Evolutionary conservation across 2,113 vertebrate species (phyloP).

Genomic region (Chaetodon auriga): DNA sequence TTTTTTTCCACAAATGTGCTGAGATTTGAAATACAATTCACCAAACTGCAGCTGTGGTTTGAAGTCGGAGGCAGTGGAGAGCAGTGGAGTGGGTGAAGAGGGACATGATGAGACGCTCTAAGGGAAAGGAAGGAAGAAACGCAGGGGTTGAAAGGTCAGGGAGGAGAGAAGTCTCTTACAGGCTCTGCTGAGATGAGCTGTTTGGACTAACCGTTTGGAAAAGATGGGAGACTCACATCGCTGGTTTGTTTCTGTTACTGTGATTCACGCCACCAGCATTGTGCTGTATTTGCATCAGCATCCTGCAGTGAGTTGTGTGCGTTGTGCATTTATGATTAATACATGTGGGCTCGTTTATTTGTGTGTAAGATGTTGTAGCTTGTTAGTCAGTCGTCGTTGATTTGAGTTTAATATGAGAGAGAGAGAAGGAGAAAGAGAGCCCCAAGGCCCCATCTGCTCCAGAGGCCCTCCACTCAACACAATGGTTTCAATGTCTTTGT

Average conservation of each 20-base stretch:
- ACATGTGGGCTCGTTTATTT: slow-evolving; percentile 48
- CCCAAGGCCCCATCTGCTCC: slow-evolving; percentile 74
- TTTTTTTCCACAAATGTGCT: slow-evolving; percentile 14
- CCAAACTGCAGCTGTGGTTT: slow-evolving; percentile 11
- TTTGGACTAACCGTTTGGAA: slow-evolving; percentile 11
- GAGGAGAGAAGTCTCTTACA: not conserved
- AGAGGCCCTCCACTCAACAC: slow-evolving; percentile 76
- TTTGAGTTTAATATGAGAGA: slow-evolving; percentile 27
- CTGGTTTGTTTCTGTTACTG: slow-evolving; percentile 2
- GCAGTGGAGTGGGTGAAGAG: slow-evolving; percentile 5
- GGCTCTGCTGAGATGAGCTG: not conserved
- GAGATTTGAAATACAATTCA: not conserved
- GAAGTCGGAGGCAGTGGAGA: slow-evolving; percentile 2
- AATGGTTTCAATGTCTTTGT: slow-evolving; percentile 80
- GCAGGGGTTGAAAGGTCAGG: not conserved
- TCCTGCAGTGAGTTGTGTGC: slow-evolving; percentile 35
- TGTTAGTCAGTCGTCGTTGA: slow-evolving; percentile 44
- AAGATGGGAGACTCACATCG: slow-evolving; percentile 6
- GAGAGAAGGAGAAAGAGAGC: slow-evolving; percentile 23
- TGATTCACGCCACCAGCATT: slow-evolving; percentile 12
- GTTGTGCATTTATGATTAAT: slow-evolving; percentile 52
- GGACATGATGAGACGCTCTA: slow-evolving; percentile 10
- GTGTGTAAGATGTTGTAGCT: slow-evolving; percentile 27
- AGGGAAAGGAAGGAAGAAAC: slow-evolving; percentile 5
- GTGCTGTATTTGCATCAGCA: slow-evolving; percentile 40